These are phyloP conservation scores for Oophaga sylvatica DNA, from an alignment of 2,797 vertebrate species.

Conservation along the genomic window DNA sequence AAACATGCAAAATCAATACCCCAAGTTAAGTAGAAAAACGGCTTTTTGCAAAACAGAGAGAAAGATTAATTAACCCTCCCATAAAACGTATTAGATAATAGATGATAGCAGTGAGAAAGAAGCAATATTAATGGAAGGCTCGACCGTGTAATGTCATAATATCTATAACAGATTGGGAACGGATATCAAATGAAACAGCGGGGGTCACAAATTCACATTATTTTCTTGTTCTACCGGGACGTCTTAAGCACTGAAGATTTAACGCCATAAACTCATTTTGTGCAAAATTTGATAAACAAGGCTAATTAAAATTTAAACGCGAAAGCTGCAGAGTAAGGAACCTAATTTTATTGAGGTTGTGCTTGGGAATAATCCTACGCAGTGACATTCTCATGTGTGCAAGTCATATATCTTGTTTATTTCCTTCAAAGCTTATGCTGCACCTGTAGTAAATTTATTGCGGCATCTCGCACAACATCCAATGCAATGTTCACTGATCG, in stretches of 20 bases:
- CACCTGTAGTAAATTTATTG: conserved; percentile 50
- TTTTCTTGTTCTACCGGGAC: conserved; percentile 34
- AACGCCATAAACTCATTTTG: conserved; percentile 67
- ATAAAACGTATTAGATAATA: conserved; percentile 42
- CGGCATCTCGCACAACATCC: conserved; percentile 39
- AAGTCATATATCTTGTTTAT: conserved; percentile 49
- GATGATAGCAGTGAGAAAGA: conserved; percentile 46
- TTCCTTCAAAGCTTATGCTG: conserved; percentile 36
- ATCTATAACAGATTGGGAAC: conserved; percentile 49
- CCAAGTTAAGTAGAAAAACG: conserved; percentile 23
- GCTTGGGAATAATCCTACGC: conserved; percentile 62
- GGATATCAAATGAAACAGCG: conserved; percentile 37
- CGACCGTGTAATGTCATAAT: conserved; percentile 41
- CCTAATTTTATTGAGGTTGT: conserved; percentile 63
- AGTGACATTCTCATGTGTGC: conserved; percentile 49
- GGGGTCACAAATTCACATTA: conserved; percentile 43
- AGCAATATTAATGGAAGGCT: conserved; percentile 45
- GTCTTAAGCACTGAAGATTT: conserved; percentile 51
- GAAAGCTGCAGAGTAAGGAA: conserved; percentile 67
- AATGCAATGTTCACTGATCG: conserved; percentile 51
- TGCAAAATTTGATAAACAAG: conserved; percentile 65
- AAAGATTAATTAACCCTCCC: conserved; percentile 56
- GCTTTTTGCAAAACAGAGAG: conserved; percentile 29
- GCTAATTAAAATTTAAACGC: conserved; percentile 69
- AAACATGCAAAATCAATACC: conserved; percentile 53